Evolutionary conservation across 2,797 vertebrate species (phyloP).

Genomic region (Chiloscyllium punctatum): DNA sequence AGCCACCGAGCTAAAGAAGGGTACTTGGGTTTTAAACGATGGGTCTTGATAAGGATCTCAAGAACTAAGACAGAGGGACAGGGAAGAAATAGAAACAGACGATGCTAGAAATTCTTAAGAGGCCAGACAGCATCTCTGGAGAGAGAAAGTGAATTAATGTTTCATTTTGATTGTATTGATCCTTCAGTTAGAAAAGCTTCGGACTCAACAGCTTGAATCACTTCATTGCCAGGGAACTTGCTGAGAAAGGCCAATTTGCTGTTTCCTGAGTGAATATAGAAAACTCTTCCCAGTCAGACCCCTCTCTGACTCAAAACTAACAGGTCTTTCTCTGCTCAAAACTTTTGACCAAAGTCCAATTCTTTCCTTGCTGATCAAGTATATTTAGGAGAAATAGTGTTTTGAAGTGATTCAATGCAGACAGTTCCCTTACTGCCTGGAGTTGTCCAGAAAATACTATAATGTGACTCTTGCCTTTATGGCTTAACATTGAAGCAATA

Average conservation of each 20-base stretch:
- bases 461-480: neutral
- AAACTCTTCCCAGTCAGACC: neutral
- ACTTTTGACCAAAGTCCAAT: neutral
- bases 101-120: neutral
- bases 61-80: too few relatives aligned
- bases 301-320: neutral
- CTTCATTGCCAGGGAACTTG: neutral
- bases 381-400: neutral
- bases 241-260: neutral
- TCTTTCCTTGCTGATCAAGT: neutral
- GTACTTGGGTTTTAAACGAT: too few relatives aligned
- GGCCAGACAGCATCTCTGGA: neutral
- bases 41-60: too few relatives aligned
- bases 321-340: neutral
- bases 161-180: neutral
- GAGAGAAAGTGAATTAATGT: neutral
- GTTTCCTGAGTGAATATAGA: neutral
- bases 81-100: neutral
- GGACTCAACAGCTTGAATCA: neutral
- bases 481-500: neutral
- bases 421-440: neutral
- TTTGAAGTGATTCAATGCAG: neutral
- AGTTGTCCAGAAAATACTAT: neutral
- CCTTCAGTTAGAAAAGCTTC: neutral
- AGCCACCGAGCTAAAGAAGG: too few relatives aligned